A percentile compares a stretch with the other conserved stretches of the same genome.
Conservation (phyloP, 2,888 invertebrate species). For the Bibio marci region DNA sequence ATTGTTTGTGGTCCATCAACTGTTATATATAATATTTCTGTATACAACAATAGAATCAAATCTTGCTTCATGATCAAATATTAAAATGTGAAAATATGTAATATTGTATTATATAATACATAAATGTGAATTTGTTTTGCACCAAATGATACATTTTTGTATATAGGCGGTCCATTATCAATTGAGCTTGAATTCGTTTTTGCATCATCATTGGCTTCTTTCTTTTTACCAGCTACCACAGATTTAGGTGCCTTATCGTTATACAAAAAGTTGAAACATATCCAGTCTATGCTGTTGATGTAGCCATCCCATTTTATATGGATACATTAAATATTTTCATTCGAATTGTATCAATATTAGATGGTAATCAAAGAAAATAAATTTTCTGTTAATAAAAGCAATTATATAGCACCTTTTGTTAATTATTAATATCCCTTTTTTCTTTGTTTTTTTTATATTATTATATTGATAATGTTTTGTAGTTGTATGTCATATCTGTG, state of each 20-base stretch:
- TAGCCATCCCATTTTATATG: slow-evolving; percentile 82
- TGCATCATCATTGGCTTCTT: slow-evolving; percentile 75
- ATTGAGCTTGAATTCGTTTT: slow-evolving; percentile 94
- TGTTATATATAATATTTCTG: no score
- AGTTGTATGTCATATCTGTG: no score
- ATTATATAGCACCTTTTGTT: no score
- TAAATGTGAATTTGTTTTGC: slow-evolving; percentile 32
- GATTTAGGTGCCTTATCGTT: slow-evolving; percentile 78
- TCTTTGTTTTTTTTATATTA: no score
- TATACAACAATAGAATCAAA: no score
- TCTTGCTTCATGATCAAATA: no score
- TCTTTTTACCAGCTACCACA: slow-evolving; percentile 82
- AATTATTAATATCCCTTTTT: no score
- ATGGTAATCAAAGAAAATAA: slow-evolving; percentile 44
- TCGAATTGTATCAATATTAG: slow-evolving; percentile 75
- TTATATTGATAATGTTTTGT: no score
- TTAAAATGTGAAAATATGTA: no score
- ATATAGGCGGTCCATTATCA: slow-evolving; percentile 84
- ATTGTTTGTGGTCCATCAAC: slow-evolving; percentile 88
- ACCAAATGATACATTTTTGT: slow-evolving; percentile 82
- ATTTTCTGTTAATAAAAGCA: no score
- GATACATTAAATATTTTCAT: slow-evolving; percentile 95
- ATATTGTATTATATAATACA: no score
- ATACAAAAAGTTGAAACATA: slow-evolving; percentile 70
- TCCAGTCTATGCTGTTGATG: slow-evolving; percentile 44